These are phyloP conservation scores for Xanthorhoe designata DNA, from an alignment of 2,888 invertebrate genomes.

Conservation along the genomic window DNA sequence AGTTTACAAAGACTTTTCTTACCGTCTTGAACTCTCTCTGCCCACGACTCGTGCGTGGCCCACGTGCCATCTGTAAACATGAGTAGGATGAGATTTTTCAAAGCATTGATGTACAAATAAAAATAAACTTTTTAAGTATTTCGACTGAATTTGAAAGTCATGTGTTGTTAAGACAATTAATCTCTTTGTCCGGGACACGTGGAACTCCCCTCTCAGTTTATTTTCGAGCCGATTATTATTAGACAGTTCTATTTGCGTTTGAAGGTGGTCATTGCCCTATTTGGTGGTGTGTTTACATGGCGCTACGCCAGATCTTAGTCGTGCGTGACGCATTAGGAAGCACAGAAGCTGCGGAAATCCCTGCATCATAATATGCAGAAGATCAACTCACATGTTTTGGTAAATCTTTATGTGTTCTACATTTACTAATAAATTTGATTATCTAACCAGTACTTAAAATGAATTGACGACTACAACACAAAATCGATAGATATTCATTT, in stretches of 20 bases:
- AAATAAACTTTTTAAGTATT: constrained; percentile 8
- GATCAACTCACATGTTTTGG: constrained; percentile 1
- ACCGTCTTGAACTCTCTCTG: constrained; percentile 2
- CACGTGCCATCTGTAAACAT: constrained; percentile 1
- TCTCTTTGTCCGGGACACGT: constrained; percentile 69
- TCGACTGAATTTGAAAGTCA: constrained; percentile 22
- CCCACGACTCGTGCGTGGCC: background rate
- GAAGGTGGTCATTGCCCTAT: constrained; percentile 81
- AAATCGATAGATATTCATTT: too few relatives aligned
- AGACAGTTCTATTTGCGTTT: constrained; percentile 77
- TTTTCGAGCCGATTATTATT: constrained; percentile 75
- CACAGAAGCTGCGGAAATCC: constrained; percentile 24
- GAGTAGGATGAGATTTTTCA: background rate
- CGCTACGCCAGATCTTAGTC: constrained; percentile 63
- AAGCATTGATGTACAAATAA: constrained; percentile 5
- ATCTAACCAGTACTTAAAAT: too few relatives aligned
- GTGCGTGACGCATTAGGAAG: constrained; percentile 55
- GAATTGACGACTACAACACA: too few relatives aligned
- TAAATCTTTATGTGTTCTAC: background rate
- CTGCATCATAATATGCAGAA: constrained; percentile 36
- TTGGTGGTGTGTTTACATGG: constrained; percentile 82
- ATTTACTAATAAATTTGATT: too few relatives aligned
- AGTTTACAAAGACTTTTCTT: background rate
- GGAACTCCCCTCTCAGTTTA: constrained; percentile 72
- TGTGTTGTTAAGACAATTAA: constrained; percentile 57